A percentile compares a stretch with the other conserved stretches of the same genome.
Evolutionary conservation across 2,797 vertebrate species (phyloP).

Genomic region (Pipistrellus pipistrellus): DNA sequence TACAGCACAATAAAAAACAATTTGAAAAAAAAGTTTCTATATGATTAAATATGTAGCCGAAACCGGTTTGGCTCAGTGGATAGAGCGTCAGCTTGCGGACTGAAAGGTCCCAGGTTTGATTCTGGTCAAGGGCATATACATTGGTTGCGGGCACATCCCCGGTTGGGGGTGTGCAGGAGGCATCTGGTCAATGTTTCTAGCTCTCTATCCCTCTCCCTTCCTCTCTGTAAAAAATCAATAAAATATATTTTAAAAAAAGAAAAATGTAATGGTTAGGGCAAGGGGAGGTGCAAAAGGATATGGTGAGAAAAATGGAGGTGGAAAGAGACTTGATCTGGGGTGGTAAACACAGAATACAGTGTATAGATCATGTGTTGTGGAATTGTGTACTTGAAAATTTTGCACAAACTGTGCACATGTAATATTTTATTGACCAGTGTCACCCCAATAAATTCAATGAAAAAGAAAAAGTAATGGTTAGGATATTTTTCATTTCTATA

Average conservation of each 20-base stretch:
- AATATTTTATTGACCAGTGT: not conserved
- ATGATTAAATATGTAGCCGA: not conserved
- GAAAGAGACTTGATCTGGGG: not conserved
- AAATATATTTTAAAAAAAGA: not conserved
- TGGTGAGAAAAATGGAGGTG: not conserved
- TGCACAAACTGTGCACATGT: too few species aligned
- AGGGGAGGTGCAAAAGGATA: not conserved
- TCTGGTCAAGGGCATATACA: too few species aligned
- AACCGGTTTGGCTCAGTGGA: too few species aligned
- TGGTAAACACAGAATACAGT: not conserved
- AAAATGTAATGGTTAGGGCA: not conserved
- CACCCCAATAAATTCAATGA: not conserved
- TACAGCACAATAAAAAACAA: not conserved
- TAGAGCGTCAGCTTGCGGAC: too few species aligned
- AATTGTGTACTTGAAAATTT: not conserved
- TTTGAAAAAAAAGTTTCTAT: not conserved
- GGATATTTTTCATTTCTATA: conserved; percentile 2
- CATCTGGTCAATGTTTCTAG: too few species aligned
- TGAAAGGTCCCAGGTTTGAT: too few species aligned
- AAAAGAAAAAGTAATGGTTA: not conserved
- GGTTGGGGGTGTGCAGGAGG: too few species aligned
- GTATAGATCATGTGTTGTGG: not conserved
- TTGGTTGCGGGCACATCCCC: too few species aligned
- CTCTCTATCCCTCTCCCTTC: too few species aligned
- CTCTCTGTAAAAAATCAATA: too few species aligned